Percentiles rank a stretch among this genome's conserved stretches.
These are phyloP conservation scores for Hybos culiciformis DNA, from an alignment of 2,888 invertebrate species.

Conservation along the genomic window DNA sequence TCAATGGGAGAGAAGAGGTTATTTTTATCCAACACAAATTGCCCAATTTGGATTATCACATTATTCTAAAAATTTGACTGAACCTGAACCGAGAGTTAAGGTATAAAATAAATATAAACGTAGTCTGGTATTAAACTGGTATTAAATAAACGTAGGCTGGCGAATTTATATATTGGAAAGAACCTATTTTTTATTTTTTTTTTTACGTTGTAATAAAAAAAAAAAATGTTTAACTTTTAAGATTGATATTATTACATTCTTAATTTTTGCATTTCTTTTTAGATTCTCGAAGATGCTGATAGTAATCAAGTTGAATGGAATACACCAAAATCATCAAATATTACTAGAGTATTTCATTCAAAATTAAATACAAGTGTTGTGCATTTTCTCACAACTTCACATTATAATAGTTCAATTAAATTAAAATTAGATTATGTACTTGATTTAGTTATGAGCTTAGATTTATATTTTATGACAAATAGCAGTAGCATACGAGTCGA, in stretches of 20 bases:
- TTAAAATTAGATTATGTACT: constrained; percentile 52
- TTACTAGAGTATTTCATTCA: constrained; percentile 47
- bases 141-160: background rate
- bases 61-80: constrained; percentile 87
- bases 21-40: constrained; percentile 96
- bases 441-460: constrained; percentile 64
- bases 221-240: too few relatives aligned
- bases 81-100: constrained; percentile 61
- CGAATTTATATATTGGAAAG: too few relatives aligned
- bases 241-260: background rate
- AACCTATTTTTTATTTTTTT: too few relatives aligned
- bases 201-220: too few relatives aligned
- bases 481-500: constrained; percentile 63
- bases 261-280: background rate
- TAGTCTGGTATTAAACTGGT: background rate
- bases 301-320: constrained; percentile 54
- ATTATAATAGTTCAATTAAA: constrained; percentile 52
- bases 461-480: constrained; percentile 59
- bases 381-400: constrained; percentile 59
- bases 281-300: constrained; percentile 61
- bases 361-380: constrained; percentile 47
- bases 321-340: constrained; percentile 52
- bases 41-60: constrained; percentile 96
- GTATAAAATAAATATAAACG: constrained; percentile 14
- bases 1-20: constrained; percentile 92